Evolutionary conservation across 2,888 invertebrate species (phyloP), one percentile per base, ranked within the genome.

Genomic region (Aradus depressus): DNA sequence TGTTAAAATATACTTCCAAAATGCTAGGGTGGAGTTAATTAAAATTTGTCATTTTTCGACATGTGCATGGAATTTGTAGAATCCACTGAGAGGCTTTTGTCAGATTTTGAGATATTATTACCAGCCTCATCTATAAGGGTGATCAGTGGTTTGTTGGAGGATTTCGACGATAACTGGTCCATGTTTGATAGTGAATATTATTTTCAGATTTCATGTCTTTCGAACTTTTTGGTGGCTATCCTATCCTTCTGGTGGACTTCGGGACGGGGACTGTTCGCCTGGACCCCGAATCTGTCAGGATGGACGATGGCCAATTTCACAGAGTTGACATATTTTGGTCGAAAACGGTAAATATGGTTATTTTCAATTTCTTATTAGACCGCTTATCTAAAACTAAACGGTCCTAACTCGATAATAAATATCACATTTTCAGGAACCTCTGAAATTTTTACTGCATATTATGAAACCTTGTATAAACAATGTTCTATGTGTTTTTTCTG

Each of bases 231-330:
- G 77, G 84, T 32, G 93, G 95, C n/a, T 82, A 75, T 64, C 87
- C 86, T 0, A 76, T 85, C 0, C 71, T 96, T 6, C 76, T 84
- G 23, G 78, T 95, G 4, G 87, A 93, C 71, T 88, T 91, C 64
- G 96, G 96, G 0, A 77, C 84, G 0, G 90, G 90, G 0, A 82
- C 86, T 1, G 75, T 79, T 0, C 75, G 76, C 58, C 72, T 84
- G 31, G 79, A 79, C 64, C 76, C 84, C 64, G 74, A 75, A 51
- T 76, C 80, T 21, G 80, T 82, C 18, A 77, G 79, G 61, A 71
- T 95, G 22, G 80, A 81, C 41, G 88, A 92, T 62, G 90, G 91
- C 2, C 80, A 84, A 60, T 82, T 81, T 62, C 97, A 98, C 67
- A 77, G 81, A 45, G 79, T 98, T 59, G 88, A 90, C 61, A 82